Evolutionary conservation across 2,888 invertebrate species (phyloP), one percentile per base, ranked within the genome.

Genomic region (Nasonia oneida): DNA sequence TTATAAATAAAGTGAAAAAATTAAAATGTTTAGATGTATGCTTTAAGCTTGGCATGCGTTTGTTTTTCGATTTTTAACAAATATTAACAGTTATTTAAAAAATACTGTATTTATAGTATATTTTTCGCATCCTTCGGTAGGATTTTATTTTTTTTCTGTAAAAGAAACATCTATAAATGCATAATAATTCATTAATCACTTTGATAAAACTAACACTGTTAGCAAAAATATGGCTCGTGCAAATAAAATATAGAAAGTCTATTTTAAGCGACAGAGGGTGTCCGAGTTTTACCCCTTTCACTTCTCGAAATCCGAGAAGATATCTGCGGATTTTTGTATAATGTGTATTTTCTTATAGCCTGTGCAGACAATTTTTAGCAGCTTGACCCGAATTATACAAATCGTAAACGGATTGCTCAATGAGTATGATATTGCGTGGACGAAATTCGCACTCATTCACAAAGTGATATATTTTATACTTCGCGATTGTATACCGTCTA

Each of bases 391-490:
- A 86, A 87, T 87, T 87, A 76, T 64, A 81, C 64, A 67, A 67
- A 84, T n/a, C 82, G 33, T 67, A 70, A 82, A 85, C 81, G 73
- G 64, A 71, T 84, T 83, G 76, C 57, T 87, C 78, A 78, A 84
- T 37, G 64, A 80, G 42, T 79, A 83, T 77, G 61, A 83, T 75
- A 86, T 83, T 86, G 85, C 85, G 87, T 85, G 81, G 85, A 88
- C 87, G 81, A 86, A 87, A 83, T 84, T 85, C 79, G 79, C 87
- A 88, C 83, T 87, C 87, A 88, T 87, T 87, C 86, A 87, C 81
- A 88, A 89, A 88, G 87, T 89, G 88, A 91, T 91, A 91, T 91
- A 91, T 91, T 91, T 91, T 91, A 89, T 91, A 91, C 88, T 89
- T 89, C 86, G 87, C 87, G 82, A 88, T 88, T 89, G 86, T 88